Evolutionary conservation across 2,888 invertebrate species (phyloP).

Genomic region (Habrosyne pyritoides): DNA sequence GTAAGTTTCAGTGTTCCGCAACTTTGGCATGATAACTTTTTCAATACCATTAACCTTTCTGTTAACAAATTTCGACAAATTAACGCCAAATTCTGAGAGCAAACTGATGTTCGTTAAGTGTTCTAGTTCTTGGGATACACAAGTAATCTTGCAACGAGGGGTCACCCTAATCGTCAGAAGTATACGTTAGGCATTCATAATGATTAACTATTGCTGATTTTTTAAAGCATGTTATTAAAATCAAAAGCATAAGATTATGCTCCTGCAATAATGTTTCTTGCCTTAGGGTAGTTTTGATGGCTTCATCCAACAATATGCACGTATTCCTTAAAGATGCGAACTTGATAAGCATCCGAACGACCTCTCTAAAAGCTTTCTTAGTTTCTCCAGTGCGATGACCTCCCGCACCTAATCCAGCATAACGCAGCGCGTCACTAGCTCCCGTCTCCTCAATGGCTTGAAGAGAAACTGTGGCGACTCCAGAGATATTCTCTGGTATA

Average conservation of each 20-base stretch:
- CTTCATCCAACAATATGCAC: conserved; percentile 65
- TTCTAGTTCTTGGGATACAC: too few species aligned
- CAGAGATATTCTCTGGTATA: conserved; percentile 71
- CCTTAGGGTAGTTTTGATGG: conserved; percentile 70
- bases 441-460: conserved; percentile 64
- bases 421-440: conserved; percentile 59
- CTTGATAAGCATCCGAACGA: conserved; percentile 68
- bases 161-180: too few species aligned
- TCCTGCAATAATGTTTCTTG: conserved; percentile 19
- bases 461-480: conserved; percentile 65
- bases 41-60: conserved; percentile 79
- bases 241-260: neutral
- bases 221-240: too few species aligned
- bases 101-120: too few species aligned
- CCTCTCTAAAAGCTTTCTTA: conserved; percentile 72
- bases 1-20: conserved; percentile 71
- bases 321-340: conserved; percentile 77
- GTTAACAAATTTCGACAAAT: too few species aligned
- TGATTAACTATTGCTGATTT: too few species aligned
- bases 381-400: conserved; percentile 72
- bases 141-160: too few species aligned
- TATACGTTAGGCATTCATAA: too few species aligned
- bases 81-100: too few species aligned
- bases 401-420: conserved; percentile 70
- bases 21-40: conserved; percentile 75